Conservation (phyloP, 2,797 vertebrate species). For the Gambusia yucatana region DNA sequence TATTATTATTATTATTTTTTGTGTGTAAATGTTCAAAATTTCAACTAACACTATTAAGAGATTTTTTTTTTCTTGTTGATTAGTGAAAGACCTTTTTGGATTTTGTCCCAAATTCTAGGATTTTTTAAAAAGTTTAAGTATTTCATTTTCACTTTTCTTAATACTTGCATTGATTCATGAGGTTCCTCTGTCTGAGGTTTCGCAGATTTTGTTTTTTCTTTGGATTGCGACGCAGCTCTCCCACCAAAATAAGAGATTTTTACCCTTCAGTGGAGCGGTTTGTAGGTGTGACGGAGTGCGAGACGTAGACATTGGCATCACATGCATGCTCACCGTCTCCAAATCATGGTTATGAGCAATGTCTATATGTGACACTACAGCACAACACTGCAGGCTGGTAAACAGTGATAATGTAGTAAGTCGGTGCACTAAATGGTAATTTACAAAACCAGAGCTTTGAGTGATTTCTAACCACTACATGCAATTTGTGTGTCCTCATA, state of each 20-base stretch:
- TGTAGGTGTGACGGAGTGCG: not conserved
- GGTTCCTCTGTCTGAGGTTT: not conserved
- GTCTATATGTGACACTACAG: not conserved
- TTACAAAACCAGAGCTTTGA: not conserved
- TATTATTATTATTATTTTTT: not conserved
- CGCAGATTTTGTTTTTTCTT: not conserved
- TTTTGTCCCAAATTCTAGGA: not conserved
- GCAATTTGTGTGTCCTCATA: not conserved
- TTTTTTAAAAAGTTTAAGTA: not conserved
- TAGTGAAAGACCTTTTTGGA: not conserved
- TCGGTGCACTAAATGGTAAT: not conserved
- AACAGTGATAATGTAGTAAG: not conserved
- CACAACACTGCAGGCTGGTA: not conserved
- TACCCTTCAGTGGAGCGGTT: not conserved
- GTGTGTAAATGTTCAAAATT: not conserved
- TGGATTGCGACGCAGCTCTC: not conserved
- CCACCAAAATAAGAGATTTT: not conserved
- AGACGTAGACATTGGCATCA: not conserved
- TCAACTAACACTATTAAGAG: not conserved
- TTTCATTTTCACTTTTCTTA: not conserved
- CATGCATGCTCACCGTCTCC: not conserved
- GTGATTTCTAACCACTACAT: conserved; percentile 1
- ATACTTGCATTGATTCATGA: not conserved
- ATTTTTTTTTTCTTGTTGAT: not conserved
- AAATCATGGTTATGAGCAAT: not conserved